Conservation (phyloP, 2,113 vertebrate species). For the Notarius lentiginosus region DNA sequence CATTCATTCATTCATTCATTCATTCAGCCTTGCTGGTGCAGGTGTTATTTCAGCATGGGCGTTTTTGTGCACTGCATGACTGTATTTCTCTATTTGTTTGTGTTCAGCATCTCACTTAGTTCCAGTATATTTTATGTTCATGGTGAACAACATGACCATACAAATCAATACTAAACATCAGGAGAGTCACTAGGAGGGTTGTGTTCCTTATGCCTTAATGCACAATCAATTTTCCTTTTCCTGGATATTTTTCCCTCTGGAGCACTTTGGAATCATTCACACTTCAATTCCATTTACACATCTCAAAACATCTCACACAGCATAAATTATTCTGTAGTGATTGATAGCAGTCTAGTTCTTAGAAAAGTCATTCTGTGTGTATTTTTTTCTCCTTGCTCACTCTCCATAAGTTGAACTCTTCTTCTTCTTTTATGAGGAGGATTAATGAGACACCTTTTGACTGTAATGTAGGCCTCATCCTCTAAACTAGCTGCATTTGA, state of each 20-base stretch:
- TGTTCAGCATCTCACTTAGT: not conserved
- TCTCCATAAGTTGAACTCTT: not conserved
- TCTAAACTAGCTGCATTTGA: not conserved
- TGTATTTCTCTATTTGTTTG: not conserved
- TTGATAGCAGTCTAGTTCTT: not conserved
- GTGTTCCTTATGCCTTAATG: not conserved
- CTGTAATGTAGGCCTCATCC: not conserved
- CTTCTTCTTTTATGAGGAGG: no score
- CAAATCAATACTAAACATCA: not conserved
- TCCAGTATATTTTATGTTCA: not conserved
- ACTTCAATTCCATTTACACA: not conserved
- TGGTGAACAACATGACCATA: not conserved
- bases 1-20: conserved; percentile 7
- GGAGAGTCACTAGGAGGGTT: not conserved
- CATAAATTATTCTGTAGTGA: not conserved
- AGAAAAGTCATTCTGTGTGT: not conserved
- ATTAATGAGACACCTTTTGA: not conserved
- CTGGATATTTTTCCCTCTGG: not conserved
- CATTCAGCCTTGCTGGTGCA: conserved; percentile 4
- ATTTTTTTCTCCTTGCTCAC: not conserved
- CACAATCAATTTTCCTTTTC: not conserved
- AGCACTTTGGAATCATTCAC: not conserved
- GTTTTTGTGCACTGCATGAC: not conserved
- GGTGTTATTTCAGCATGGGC: conserved; percentile 10
- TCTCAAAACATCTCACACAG: not conserved